These are phyloP conservation scores for Polypterus senegalus DNA, from an alignment of 2,113 vertebrate species.

Conservation along the genomic window DNA sequence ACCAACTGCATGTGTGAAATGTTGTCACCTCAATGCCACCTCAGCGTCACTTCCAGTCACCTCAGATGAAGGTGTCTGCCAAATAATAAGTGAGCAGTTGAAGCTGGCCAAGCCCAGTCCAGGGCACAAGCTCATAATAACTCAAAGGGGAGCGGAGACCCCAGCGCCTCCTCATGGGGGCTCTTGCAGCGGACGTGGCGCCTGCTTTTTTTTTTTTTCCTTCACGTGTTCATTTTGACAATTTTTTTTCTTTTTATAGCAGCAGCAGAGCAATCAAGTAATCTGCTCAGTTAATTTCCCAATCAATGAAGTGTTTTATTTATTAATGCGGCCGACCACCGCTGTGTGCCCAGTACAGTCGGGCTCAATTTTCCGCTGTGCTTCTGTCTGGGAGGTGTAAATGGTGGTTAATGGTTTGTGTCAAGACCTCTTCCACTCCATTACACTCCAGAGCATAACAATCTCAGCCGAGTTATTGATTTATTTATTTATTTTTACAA, in stretches of 20 bases:
- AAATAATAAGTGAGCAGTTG: too few species aligned
- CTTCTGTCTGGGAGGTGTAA: conserved; percentile 71
- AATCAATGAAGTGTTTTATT: conserved; percentile 23
- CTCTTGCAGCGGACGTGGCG: too few species aligned
- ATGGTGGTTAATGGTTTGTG: conserved; percentile 85
- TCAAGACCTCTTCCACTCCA: conserved; percentile 74
- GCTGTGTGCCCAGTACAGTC: conserved; percentile 23
- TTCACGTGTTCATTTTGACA: too few species aligned
- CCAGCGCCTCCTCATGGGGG: too few species aligned
- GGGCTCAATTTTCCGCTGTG: conserved; percentile 58
- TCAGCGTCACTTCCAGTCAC: too few species aligned
- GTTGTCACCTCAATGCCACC: too few species aligned
- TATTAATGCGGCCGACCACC: conserved; percentile 22
- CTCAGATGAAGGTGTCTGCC: too few species aligned
- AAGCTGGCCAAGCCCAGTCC: too few species aligned
- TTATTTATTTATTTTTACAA: conserved; percentile 51
- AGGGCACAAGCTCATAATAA: too few species aligned
- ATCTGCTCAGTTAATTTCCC: conserved; percentile 33
- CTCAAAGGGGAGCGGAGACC: too few species aligned
- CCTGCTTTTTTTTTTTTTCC: too few species aligned
- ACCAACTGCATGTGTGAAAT: too few species aligned
- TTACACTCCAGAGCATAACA: conserved; percentile 73
- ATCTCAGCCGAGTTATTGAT: conserved; percentile 53
- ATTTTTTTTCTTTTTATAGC: background rate
- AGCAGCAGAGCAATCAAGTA: conserved; percentile 25